Evolutionary conservation across 2,113 vertebrate genomes (phyloP), one percentile per base, ranked within the genome.

Genomic region (Egretta garzetta): DNA sequence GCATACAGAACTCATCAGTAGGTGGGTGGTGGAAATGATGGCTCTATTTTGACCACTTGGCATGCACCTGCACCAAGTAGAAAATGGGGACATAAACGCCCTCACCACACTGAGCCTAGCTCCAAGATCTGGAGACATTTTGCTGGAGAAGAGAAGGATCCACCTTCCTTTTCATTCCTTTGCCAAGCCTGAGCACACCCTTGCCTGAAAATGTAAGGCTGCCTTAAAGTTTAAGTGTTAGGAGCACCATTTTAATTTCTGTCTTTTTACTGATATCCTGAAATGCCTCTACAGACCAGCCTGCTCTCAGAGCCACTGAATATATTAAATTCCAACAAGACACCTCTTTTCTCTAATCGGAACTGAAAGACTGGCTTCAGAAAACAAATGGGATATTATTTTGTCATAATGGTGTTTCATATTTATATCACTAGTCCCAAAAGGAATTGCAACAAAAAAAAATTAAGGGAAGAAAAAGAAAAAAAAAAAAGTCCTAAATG

Each of bases 381-480:
- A 96, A 95, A 96, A 97, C 21, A 91, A 97, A 97, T 97, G 84
- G 70, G 90, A 92, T 96, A 94, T 96, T 95, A 95, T 93, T 97
- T 96, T 97, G 74, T 97, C 90, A 88, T 97, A 97, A 97, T 96
- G 74, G 27, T 64, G 63, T 92, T 97, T 97, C 87, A 91, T 95
- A 98, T 97, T 98, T 96, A 88, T 96, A 96, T 74, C 39, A 9
- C 84, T 92, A 56, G 16, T 27, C 81, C 94, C 88, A 91, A 98
- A 94, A 97, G 67, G 64, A 94, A 94, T 95, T 91, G 43, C 32
- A 95, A 76, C 35, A 43, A 88, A 55, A 70, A 79, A 79, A 56
- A 87, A 62, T 4, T 26, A 86, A 74, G 45, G 15, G 12, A 84
- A 89, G 47, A 59, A 45, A 20, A 56, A 53, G 15, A 14, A 84